phyloP scores from a whole-genome alignment of 2,888 invertebrate genomes.

The Tortrix viridana region DNA sequence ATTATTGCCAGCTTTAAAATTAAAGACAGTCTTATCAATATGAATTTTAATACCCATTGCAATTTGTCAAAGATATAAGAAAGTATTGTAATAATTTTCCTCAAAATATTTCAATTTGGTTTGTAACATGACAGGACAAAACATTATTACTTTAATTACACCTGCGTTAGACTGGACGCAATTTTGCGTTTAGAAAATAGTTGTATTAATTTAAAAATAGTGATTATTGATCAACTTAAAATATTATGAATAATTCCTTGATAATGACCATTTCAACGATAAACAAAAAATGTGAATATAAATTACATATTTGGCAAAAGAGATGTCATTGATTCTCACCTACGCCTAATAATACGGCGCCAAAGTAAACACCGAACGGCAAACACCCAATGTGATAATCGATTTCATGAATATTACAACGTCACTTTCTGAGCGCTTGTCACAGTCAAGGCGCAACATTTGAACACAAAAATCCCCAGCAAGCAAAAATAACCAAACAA shows the following conservation, averaged over 20 bases:
- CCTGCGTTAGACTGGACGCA: slow-evolving; percentile 8
- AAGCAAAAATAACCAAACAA: slow-evolving; percentile 45
- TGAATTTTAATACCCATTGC: not conserved
- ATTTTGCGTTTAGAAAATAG: slow-evolving; percentile 14
- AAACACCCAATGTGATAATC: slow-evolving; percentile 47
- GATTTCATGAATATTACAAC: slow-evolving; percentile 55
- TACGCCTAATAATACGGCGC: slow-evolving; percentile 13
- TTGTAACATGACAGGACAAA: too few relatives aligned
- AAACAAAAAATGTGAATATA: too few relatives aligned
- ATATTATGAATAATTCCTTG: too few relatives aligned
- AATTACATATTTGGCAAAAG: too few relatives aligned
- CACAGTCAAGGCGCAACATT: slow-evolving; percentile 80
- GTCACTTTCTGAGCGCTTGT: slow-evolving; percentile 62
- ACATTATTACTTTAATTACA: not conserved
- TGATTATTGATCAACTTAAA: too few relatives aligned
- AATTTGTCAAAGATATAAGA: too few relatives aligned
- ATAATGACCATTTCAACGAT: too few relatives aligned
- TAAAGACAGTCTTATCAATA: slow-evolving; percentile 10
- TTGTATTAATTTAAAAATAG: too few relatives aligned
- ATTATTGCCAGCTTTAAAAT: slow-evolving; percentile 29
- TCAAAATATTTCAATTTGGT: too few relatives aligned
- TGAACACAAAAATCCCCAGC: slow-evolving; percentile 51
- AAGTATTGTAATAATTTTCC: too few relatives aligned
- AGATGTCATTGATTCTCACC: too few relatives aligned
- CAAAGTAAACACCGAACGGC: slow-evolving; percentile 24